phyloP scores from a whole-genome alignment of 2,113 vertebrate species.

The Microtus ochrogaster region DNA sequence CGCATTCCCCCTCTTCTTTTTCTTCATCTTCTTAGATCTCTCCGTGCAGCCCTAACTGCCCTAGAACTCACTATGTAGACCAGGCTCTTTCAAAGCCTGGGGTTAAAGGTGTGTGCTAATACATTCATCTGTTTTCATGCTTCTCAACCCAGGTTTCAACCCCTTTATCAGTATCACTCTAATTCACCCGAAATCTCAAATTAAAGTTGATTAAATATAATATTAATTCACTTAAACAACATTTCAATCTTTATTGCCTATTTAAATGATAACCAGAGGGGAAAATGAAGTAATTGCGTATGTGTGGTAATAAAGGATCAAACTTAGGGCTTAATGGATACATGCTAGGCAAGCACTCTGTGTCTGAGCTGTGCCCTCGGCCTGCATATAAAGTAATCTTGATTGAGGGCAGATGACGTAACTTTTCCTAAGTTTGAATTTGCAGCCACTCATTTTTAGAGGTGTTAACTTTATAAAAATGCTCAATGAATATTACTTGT shows the following conservation, averaged over 20 bases:
- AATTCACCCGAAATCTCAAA: slow-evolving; percentile 39
- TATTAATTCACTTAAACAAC: not conserved
- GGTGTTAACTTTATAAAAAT: not conserved
- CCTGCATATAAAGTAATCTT: not conserved
- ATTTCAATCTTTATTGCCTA: slow-evolving; percentile 25
- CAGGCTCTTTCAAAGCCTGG: not conserved
- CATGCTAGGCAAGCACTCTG: not conserved
- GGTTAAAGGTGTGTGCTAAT: not conserved
- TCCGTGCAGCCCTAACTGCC: not conserved
- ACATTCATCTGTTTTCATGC: not conserved
- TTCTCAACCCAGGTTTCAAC: not conserved
- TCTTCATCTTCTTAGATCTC: not conserved
- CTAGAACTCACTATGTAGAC: not conserved
- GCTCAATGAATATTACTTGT: not conserved
- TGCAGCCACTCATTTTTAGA: not conserved
- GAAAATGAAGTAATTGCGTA: not conserved
- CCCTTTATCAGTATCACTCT: not conserved
- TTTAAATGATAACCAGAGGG: not conserved
- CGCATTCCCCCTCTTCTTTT: too few species aligned
- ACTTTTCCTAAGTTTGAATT: slow-evolving; percentile 31
- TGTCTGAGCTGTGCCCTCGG: not conserved
- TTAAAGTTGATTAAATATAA: not conserved
- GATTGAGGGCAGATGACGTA: not conserved
- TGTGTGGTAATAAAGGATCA: too few species aligned
- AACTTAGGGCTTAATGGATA: not conserved